phyloP scores from a whole-genome alignment of 2,113 vertebrate species.

The Perccottus glenii region DNA sequence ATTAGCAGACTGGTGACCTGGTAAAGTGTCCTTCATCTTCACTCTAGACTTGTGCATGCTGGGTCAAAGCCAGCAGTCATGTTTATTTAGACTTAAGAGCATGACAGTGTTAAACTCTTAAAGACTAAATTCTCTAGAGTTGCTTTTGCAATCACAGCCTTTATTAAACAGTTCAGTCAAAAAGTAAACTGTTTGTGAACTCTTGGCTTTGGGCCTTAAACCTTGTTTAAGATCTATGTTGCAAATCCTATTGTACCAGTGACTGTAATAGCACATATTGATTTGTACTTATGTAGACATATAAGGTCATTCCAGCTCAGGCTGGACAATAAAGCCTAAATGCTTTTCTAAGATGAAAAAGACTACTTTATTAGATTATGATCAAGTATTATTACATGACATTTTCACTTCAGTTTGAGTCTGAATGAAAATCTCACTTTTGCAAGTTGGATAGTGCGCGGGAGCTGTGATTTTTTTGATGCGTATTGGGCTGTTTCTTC shows the following conservation, averaged over 20 bases:
- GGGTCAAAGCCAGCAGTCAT: slow-evolving; percentile 29
- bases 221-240: not conserved
- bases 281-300: not conserved
- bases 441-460: too few species aligned
- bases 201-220: not conserved
- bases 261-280: not conserved
- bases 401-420: too few species aligned
- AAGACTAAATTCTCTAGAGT: slow-evolving; percentile 1
- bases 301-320: not conserved
- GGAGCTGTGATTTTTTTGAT: too few species aligned
- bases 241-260: not conserved
- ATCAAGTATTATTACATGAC: not conserved
- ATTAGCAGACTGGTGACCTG: slow-evolving; percentile 59
- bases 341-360: too few species aligned
- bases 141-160: not conserved
- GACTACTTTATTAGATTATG: not conserved
- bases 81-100: not conserved
- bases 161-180: slow-evolving; percentile 14
- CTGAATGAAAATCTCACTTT: too few species aligned
- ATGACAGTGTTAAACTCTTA: not conserved
- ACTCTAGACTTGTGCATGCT: slow-evolving; percentile 16
- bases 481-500: too few species aligned
- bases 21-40: slow-evolving; percentile 48
- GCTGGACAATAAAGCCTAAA: too few species aligned
- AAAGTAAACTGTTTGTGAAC: not conserved